Conservation (phyloP, 2,888 invertebrate genomes). For the Amiota minor region DNA sequence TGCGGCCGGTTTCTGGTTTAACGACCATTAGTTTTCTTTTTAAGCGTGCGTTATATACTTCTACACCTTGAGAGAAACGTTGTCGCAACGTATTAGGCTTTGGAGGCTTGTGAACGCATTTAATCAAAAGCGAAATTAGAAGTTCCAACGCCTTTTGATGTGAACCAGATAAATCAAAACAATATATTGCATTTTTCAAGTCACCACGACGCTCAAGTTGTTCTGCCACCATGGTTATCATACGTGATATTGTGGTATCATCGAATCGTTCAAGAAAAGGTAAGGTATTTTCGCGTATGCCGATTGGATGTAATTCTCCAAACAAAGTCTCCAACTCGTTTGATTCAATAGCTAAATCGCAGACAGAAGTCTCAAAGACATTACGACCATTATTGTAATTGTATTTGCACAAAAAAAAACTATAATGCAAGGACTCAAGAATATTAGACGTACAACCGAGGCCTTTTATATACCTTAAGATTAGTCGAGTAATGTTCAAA, state of each 20-base stretch:
- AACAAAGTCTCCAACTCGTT: conserved; percentile 87
- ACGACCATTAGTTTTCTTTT: conserved; percentile 57
- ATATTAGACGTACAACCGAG: conserved; percentile 89
- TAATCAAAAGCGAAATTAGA: conserved; percentile 86
- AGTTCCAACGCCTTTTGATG: conserved; percentile 74
- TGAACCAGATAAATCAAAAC: too few relatives aligned
- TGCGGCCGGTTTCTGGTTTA: conserved; percentile 78
- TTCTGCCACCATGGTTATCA: too few relatives aligned
- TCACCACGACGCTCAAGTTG: too few relatives aligned
- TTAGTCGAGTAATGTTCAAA: conserved; percentile 89
- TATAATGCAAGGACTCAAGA: conserved; percentile 92
- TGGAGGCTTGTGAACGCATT: conserved; percentile 79
- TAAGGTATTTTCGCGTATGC: conserved; percentile 69
- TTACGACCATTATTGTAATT: conserved; percentile 85
- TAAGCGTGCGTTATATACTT: conserved; percentile 77
- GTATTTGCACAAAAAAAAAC: conserved; percentile 80
- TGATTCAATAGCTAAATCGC: conserved; percentile 84
- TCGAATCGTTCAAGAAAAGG: conserved; percentile 88
- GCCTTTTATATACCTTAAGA: conserved; percentile 90
- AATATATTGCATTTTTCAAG: too few relatives aligned
- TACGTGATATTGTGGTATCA: conserved; percentile 84
- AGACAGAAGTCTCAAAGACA: conserved; percentile 88
- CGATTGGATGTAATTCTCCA: conserved; percentile 80
- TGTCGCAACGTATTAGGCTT: conserved; percentile 75
- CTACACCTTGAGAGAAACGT: conserved; percentile 76